Conservation (phyloP, 2,113 vertebrate genomes). For the Hystrix brachyura region DNA sequence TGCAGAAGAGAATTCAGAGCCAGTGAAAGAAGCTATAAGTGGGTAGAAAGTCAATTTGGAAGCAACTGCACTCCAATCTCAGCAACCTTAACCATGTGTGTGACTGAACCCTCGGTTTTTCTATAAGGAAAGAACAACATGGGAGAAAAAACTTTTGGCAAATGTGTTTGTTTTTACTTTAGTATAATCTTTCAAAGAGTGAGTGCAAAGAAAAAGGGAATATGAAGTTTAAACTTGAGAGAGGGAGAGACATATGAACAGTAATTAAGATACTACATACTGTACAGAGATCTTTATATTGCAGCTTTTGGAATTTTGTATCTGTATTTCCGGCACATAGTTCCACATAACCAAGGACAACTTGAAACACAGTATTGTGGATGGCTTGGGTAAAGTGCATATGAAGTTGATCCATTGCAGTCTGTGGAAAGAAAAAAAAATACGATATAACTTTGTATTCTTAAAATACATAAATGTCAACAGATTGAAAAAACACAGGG, state of each 20-base stretch:
- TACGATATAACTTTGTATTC: background rate
- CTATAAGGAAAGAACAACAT: background rate
- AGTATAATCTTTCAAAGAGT: constrained; percentile 47
- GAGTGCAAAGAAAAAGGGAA: background rate
- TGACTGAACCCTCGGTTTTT: constrained; percentile 1
- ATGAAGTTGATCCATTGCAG: constrained; percentile 99
- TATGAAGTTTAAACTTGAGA: background rate
- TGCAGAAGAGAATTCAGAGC: background rate
- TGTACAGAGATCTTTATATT: constrained; percentile 98
- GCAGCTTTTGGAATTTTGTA: constrained; percentile 99
- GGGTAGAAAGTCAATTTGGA: background rate
- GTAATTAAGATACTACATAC: constrained; percentile 86
- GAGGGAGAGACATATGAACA: constrained; percentile 14
- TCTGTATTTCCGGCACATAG: constrained; percentile 97
- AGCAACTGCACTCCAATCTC: background rate
- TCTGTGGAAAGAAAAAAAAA: constrained; percentile 88
- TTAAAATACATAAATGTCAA: constrained; percentile 40
- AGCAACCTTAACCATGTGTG: background rate
- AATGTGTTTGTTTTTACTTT: constrained; percentile 25
- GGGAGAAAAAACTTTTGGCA: background rate
- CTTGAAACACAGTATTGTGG: constrained; percentile 99
- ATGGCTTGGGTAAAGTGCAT: constrained; percentile 99
- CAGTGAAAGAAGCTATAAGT: background rate
- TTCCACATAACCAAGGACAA: constrained; percentile 99
- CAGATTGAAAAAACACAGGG: background rate